phyloP scores from a whole-genome alignment of 2,113 vertebrate species.

The Procavia capensis region DNA sequence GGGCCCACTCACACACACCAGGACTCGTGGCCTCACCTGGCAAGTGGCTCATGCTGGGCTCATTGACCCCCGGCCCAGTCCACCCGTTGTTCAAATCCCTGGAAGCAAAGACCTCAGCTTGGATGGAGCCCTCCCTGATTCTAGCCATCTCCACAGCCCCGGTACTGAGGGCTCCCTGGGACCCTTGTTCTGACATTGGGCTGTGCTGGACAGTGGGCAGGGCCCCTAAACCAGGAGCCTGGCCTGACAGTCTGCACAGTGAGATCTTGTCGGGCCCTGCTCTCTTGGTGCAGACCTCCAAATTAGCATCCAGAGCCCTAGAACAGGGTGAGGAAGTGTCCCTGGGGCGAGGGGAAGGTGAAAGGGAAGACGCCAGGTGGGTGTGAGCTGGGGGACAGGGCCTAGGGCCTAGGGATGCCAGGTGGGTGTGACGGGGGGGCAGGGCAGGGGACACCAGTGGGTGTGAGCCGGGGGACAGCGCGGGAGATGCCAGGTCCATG shows the following conservation, averaged over 20 bases:
- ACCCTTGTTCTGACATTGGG: not conserved
- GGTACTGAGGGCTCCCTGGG: not conserved
- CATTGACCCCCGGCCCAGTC: not conserved
- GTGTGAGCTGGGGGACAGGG: too few relatives aligned
- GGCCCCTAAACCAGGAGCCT: too few relatives aligned
- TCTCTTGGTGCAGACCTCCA: not conserved
- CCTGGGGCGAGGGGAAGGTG: rapidly evolving
- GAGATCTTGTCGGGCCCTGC: not conserved
- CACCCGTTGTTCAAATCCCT: not conserved
- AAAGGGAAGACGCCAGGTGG: too few relatives aligned
- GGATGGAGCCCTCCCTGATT: not conserved
- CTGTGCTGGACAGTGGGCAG: rapidly evolving
- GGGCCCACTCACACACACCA: too few relatives aligned
- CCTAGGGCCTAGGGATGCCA: too few relatives aligned
- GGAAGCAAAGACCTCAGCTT: not conserved
- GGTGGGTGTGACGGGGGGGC: too few relatives aligned
- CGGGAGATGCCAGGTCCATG: too few relatives aligned
- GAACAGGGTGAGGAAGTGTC: not conserved
- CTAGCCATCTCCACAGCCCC: too few relatives aligned
- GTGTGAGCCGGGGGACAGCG: too few relatives aligned
- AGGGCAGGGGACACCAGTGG: too few relatives aligned
- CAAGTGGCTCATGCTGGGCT: not conserved
- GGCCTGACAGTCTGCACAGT: not conserved
- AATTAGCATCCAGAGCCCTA: too few relatives aligned
- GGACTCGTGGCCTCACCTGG: too few relatives aligned